Evolutionary conservation across 37 sponge, comb jelly and placozoan species (phyloP).

Genomic region (Beroe ovata): DNA sequence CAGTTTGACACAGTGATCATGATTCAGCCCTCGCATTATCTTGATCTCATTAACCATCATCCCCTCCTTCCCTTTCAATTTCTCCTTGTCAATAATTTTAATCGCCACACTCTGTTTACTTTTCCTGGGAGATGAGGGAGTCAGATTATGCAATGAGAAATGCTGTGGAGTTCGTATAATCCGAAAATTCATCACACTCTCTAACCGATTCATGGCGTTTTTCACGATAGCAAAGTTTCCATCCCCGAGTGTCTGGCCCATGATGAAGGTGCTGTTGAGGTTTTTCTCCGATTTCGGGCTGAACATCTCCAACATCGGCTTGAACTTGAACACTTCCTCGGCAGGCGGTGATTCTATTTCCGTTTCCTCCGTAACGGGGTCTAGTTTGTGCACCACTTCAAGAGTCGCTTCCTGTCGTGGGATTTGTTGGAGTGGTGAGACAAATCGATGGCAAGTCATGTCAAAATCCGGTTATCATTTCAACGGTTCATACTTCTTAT

Average conservation of each 20-base stretch:
- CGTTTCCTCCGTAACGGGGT: constrained; percentile 63
- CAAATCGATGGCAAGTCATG: too few species aligned
- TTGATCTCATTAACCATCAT: constrained; percentile 70
- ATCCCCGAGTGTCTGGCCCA: constrained; percentile 63
- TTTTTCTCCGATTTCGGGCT: constrained; percentile 21
- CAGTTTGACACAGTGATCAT: constrained; percentile 76
- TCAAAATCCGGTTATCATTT: too few species aligned
- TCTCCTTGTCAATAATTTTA: constrained; percentile 73
- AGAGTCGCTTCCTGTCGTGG: constrained; percentile 3
- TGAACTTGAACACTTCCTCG: constrained; percentile 14
- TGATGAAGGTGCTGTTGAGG: constrained; percentile 3
- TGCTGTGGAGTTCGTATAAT: too few species aligned
- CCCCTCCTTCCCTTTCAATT: constrained; percentile 73
- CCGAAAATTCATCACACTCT: too few species aligned
- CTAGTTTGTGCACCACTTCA: not conserved
- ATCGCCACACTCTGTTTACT: constrained; percentile 33
- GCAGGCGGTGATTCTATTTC: constrained; percentile 50
- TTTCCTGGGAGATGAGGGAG: not conserved
- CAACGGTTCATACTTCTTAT: too few species aligned
- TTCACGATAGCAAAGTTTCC: constrained; percentile 64
- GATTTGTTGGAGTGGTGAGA: too few species aligned
- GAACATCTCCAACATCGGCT: constrained; percentile 60
- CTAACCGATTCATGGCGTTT: not conserved
- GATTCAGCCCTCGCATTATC: constrained; percentile 72
- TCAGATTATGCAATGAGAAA: too few species aligned